These are phyloP conservation scores for Cataglyphis livida DNA, from an alignment of 2,888 invertebrate genomes.

Conservation along the genomic window DNA sequence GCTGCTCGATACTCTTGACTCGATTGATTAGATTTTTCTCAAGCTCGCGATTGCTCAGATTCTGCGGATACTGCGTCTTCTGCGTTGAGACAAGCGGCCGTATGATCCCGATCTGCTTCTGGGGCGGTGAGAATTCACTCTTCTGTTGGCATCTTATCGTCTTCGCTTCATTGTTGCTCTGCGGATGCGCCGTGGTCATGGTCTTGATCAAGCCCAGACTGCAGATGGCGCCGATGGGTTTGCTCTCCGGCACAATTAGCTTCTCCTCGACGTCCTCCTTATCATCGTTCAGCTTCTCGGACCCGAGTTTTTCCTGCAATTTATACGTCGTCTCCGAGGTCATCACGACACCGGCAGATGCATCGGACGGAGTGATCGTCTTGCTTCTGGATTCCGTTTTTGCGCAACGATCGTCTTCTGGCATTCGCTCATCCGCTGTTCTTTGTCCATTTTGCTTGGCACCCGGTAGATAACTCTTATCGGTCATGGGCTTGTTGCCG, in stretches of 20 bases:
- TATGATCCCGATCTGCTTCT: slow-evolving; percentile 87
- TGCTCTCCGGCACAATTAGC: slow-evolving; percentile 67
- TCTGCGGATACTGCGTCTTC: slow-evolving; percentile 83
- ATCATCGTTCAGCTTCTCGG: slow-evolving; percentile 63
- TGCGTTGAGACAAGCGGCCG: slow-evolving; percentile 85
- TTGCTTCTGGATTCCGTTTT: slow-evolving; percentile 54
- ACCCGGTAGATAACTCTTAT: slow-evolving; percentile 83
- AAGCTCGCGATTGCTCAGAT: slow-evolving; percentile 88
- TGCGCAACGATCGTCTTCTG: slow-evolving; percentile 23
- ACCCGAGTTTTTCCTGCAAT: slow-evolving; percentile 68
- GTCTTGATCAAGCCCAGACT: slow-evolving; percentile 80
- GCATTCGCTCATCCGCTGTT: slow-evolving; percentile 46
- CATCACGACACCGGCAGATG: slow-evolving; percentile 36
- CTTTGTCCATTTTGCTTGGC: slow-evolving; percentile 74
- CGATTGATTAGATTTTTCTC: slow-evolving; percentile 90
- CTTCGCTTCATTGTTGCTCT: slow-evolving; percentile 81
- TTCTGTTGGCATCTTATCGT: slow-evolving; percentile 78
- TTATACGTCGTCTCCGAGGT: slow-evolving; percentile 62
- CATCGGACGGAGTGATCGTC: slow-evolving; percentile 45
- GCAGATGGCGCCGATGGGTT: slow-evolving; percentile 80
- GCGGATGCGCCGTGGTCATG: slow-evolving; percentile 74
- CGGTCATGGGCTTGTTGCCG: slow-evolving; percentile 81
- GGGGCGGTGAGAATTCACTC: slow-evolving; percentile 79
- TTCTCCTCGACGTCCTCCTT: slow-evolving; percentile 55
- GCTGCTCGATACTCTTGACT: slow-evolving; percentile 88